Base-by-base conservation (phyloP, 2,113 vertebrate species). In the Ceyx melanurus region DNA sequence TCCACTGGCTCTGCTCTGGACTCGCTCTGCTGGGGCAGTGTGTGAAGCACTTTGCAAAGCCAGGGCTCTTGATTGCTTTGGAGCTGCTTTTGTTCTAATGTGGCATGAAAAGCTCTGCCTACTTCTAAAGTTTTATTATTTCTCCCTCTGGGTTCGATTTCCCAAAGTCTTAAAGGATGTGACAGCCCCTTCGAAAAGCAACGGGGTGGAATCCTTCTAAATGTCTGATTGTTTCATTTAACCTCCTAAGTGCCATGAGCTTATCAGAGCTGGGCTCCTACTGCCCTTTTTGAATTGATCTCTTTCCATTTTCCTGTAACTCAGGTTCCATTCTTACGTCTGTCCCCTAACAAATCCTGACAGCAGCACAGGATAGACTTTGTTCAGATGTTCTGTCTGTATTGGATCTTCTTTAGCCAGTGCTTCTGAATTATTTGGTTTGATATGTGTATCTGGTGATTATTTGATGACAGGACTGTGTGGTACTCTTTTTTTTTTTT, bases 11-110 rank as follows among this genome's bases (percentile, higher is more conserved):
- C 14, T 35, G 31, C 51, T 72, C 54, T 61, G 45, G 45, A 23
- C 21, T 68, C 53, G 12, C 21, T 17, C 17, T 0, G 0, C 53
- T 64, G 57, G 28, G 43, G 8, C 28, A 58, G 11, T 5, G 15
- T 29, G 25, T 9, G 20, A 50, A 56, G 33, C 48, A 19, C 15
- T 76, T 53, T 62, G 33, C 40, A 57, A 53, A 35, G 20, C 60
- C 57, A 53, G 48, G 23, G n/a, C 6, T 82, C n/a, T 64, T 65
- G 40, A 15, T 64, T 91, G 20, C 48, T 86, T 62, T 91, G 28
- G 16, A 66, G 37, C 13, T 80, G 75, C 2, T 80, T 85, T 87
- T 91, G 10, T 31, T 68, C 57, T 60, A 72, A 57, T 48, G 61
- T 46, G 43, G 20, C 29, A 13, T 22, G 37, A 50, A 84, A 89